Evolutionary conservation across 2,888 invertebrate species (phyloP).

Genomic region (Atrina japonica): DNA sequence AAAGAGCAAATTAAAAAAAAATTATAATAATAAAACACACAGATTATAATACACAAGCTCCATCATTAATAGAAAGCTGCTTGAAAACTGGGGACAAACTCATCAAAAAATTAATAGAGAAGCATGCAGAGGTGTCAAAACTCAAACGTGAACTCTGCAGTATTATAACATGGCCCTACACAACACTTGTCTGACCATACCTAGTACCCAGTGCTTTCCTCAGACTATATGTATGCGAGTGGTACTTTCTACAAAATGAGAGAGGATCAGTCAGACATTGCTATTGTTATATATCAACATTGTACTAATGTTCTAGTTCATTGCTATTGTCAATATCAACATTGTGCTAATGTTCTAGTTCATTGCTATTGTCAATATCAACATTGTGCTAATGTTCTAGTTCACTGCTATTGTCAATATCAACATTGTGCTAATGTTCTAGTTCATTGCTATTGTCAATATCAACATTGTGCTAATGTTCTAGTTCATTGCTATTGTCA

Average conservation of each 20-base stretch:
- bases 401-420: no score
- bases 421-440: no score
- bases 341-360: no score
- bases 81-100: background rate
- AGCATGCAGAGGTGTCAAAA: slow-evolving; percentile 31
- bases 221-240: slow-evolving; percentile 70
- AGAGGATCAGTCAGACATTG: background rate
- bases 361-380: no score
- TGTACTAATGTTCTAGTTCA: no score
- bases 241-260: slow-evolving; percentile 68
- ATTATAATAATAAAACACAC: slow-evolving; percentile 24
- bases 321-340: no score
- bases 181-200: slow-evolving; percentile 48
- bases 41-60: slow-evolving; percentile 9
- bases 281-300: no score
- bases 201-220: slow-evolving; percentile 68
- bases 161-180: slow-evolving; percentile 17
- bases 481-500: no score
- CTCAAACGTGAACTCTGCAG: slow-evolving; percentile 25
- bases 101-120: slow-evolving; percentile 4
- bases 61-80: slow-evolving; percentile 31
- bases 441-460: no score
- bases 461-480: no score
- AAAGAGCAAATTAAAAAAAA: slow-evolving; percentile 14
- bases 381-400: no score